Evolutionary conservation across 2,113 vertebrate genomes (phyloP), one percentile per base, ranked within the genome.

Genomic region (Coryphaenoides rupestris): DNA sequence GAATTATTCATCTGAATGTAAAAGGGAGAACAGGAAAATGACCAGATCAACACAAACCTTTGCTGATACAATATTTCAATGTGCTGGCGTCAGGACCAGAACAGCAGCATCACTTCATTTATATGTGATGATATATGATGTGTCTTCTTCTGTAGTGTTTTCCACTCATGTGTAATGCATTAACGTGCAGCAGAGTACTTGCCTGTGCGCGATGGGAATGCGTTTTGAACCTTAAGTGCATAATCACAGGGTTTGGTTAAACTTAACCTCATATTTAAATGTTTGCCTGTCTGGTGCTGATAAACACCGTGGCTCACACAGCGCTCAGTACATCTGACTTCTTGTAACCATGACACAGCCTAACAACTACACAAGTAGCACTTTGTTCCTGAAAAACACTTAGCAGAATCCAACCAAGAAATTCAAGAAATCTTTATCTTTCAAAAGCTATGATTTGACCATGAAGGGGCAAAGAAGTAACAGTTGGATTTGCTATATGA

Each of bases 201-300:
- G 84, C 69, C 81, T 76, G 73, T 69, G 74, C 81, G 84, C 63
- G 78, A 88, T 72, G 82, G 78, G 82, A 89, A 84, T 82, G 82
- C 17, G 26, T 82, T 88, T 87, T 86, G 71, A 85, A 72, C 58
- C 74, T 63, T 80, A 87, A 90, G 83, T 84, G 82, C 82, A 76
- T 91, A 90, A 91, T 90, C 69, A 89, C 19, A 78, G 83, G 87
- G 70, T 87, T 70, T 72, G 71, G 40, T 72, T 75, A 81, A 84
- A 84, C 74, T 75, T 21, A 75, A 60, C 77, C 75, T 85, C 58
- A 72, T 68, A 74, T 78, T 88, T 73, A 70, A 83, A 76, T 82
- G 76, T 84, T 87, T 85, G 82, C 67, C 80, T 72, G 84, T 86
- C 84, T 87, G 77, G 55, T 67, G 60, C 77, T 87, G 80, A 89